phyloP scores from a whole-genome alignment of 2,888 invertebrate species.

The Agriopis leucophaearia region DNA sequence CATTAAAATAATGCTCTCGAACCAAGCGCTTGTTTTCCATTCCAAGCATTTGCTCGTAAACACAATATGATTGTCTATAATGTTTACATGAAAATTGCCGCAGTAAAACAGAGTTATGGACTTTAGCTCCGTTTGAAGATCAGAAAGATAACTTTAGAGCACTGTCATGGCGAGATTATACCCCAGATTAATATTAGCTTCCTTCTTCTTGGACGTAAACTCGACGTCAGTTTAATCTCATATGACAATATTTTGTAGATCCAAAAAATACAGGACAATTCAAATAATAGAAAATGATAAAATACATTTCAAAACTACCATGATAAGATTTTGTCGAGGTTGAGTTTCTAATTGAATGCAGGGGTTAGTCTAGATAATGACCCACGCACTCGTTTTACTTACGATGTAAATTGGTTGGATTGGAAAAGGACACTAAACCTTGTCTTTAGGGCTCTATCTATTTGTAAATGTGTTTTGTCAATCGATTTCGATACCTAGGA shows the following conservation, averaged over 20 bases:
- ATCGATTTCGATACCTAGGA: neutral
- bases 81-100: conserved; percentile 20
- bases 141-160: conserved; percentile 18
- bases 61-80: conserved; percentile 10
- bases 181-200: neutral
- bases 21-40: conserved; percentile 29
- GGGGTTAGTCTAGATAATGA: neutral
- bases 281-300: too few relatives aligned
- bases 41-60: conserved; percentile 26
- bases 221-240: neutral
- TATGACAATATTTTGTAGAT: too few relatives aligned
- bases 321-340: neutral
- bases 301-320: too few relatives aligned
- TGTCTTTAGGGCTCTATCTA: conserved; percentile 15
- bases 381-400: conserved; percentile 10
- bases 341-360: neutral
- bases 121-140: conserved; percentile 25
- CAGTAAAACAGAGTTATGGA: conserved; percentile 20
- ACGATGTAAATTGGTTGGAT: conserved; percentile 10
- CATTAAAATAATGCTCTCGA: conserved; percentile 39
- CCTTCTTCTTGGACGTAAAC: neutral
- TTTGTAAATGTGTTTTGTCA: neutral
- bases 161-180: conserved; percentile 19
- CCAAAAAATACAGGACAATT: too few relatives aligned
- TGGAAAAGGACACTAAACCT: conserved; percentile 21